Conservation (phyloP, 2,113 vertebrate genomes). For the Limanda limanda region DNA sequence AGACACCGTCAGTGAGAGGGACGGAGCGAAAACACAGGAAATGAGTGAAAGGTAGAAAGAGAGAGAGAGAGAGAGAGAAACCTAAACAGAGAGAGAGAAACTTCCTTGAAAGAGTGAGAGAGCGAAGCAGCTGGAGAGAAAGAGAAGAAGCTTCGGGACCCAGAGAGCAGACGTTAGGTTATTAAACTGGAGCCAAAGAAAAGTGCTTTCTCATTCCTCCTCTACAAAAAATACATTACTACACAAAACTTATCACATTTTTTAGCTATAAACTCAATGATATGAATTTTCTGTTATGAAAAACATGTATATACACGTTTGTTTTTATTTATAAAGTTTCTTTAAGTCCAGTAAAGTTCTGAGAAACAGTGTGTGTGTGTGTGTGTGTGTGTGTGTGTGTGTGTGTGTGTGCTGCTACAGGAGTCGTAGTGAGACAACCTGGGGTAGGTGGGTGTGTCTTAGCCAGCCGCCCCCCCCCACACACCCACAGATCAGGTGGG, state of each 20-base stretch:
- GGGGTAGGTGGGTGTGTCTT: too few relatives aligned
- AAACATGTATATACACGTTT: too few relatives aligned
- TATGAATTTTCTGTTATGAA: too few relatives aligned
- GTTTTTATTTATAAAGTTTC: too few relatives aligned
- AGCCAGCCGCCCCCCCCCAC: neutral
- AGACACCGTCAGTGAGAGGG: constrained; percentile 60
- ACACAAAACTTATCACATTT: too few relatives aligned
- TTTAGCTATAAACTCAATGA: too few relatives aligned
- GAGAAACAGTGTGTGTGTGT: too few relatives aligned
- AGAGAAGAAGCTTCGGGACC: neutral
- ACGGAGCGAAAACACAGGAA: constrained; percentile 66
- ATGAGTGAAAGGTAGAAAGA: constrained; percentile 45
- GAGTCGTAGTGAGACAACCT: too few relatives aligned
- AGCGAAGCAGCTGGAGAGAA: constrained; percentile 4
- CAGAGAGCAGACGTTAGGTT: neutral
- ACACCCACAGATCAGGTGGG: constrained; percentile 22
- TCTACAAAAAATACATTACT: too few relatives aligned
- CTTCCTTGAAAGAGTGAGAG: neutral
- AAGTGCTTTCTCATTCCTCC: neutral
- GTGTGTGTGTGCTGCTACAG: too few relatives aligned
- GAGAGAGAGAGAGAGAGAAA: constrained; percentile 9
- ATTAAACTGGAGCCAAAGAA: neutral
- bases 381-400: too few relatives aligned
- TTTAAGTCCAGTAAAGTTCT: too few relatives aligned
- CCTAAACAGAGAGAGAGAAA: neutral